Percentiles rank a stretch among this genome's conserved stretches.
phyloP scores from a whole-genome alignment of 2,797 vertebrate species.

The Sebastes matsubarae region DNA sequence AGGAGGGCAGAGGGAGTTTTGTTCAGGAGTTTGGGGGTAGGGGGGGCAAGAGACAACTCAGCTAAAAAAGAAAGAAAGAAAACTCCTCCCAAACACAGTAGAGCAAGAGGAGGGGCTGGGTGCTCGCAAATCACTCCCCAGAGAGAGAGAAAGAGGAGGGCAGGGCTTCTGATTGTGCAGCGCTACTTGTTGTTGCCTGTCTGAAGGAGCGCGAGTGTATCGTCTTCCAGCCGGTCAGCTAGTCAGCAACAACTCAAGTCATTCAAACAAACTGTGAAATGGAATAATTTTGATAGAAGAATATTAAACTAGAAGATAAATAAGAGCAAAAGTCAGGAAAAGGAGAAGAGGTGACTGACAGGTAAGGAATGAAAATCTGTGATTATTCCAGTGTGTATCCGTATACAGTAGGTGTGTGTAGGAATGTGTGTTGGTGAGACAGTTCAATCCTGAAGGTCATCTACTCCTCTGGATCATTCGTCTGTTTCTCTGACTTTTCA shows the following conservation, averaged over 20 bases:
- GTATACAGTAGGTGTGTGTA: constrained; percentile 7
- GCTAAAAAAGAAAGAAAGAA: constrained; percentile 64
- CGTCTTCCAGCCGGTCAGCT: constrained; percentile 37
- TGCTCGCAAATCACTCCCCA: constrained; percentile 72
- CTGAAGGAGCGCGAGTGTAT: constrained; percentile 56
- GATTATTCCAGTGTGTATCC: background rate
- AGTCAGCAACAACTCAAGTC: constrained; percentile 26
- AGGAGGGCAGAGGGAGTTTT: constrained; percentile 27
- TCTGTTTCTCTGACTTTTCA: background rate
- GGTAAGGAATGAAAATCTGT: constrained; percentile 48
- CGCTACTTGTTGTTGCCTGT: constrained; percentile 75
- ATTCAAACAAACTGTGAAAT: constrained; percentile 40
- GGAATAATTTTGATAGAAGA: background rate
- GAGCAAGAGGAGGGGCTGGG: constrained; percentile 64
- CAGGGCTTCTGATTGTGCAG: constrained; percentile 45
- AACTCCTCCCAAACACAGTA: constrained; percentile 68
- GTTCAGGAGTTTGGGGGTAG: constrained; percentile 26
- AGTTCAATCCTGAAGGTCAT: background rate
- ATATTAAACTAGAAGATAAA: background rate
- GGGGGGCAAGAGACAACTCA: constrained; percentile 47
- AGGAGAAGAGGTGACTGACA: constrained; percentile 32
- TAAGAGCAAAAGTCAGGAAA: background rate
- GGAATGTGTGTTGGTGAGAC: constrained; percentile 27
- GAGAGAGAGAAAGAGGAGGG: constrained; percentile 57
- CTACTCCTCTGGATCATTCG: background rate